phyloP scores from a whole-genome alignment of 1,140 invertebrate genomes.

The Liolophura sinensis region DNA sequence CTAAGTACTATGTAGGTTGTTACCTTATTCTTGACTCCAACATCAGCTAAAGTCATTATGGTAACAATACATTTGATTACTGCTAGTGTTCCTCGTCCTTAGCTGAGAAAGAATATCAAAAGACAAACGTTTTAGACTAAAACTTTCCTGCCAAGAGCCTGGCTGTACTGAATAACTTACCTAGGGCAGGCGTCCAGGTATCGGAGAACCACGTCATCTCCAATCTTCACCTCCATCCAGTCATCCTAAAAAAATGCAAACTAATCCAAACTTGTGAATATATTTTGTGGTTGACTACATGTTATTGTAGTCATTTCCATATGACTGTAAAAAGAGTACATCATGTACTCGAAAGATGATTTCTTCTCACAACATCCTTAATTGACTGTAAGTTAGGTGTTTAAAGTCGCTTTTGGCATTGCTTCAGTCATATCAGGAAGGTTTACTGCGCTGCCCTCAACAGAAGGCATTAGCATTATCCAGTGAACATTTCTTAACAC shows the following conservation, averaged over 20 bases:
- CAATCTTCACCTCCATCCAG: slow-evolving; percentile 32
- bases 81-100: neutral
- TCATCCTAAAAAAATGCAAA: slow-evolving; percentile 21
- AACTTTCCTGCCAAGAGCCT: neutral
- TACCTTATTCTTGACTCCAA: too few relatives aligned
- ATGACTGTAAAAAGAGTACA: neutral
- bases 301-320: neutral
- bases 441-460: too few relatives aligned
- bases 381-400: neutral
- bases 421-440: neutral
- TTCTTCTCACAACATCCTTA: neutral
- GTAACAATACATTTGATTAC: too few relatives aligned
- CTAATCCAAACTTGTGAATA: neutral
- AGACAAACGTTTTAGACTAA: neutral
- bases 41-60: too few relatives aligned
- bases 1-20: too few relatives aligned
- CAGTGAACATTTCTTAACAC: too few relatives aligned
- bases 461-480: too few relatives aligned
- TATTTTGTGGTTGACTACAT: neutral
- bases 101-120: neutral
- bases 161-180: slow-evolving; percentile 10
- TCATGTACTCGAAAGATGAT: neutral
- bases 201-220: slow-evolving; percentile 21
- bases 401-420: neutral
- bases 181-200: slow-evolving; percentile 36